Percentiles rank a stretch among this genome's conserved stretches.
Evolutionary conservation across 2,888 invertebrate species (phyloP).

Genomic region (Girardia tigrina): DNA sequence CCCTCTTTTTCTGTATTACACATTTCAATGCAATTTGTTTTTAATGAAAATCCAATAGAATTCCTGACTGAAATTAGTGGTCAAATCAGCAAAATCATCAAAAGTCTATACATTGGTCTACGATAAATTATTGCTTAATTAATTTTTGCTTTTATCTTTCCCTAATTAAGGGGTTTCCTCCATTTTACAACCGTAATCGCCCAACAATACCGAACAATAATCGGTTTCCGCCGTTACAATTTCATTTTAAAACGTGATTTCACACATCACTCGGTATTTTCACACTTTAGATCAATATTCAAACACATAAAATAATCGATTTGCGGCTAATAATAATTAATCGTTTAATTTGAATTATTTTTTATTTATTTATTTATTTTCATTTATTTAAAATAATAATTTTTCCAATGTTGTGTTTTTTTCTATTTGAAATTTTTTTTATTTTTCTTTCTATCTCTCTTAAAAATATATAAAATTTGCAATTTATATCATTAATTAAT

Average conservation of each 20-base stretch:
- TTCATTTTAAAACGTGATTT: neutral
- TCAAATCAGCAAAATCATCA: neutral
- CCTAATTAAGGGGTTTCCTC: neutral
- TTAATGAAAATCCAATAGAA: neutral
- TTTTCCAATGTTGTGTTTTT: too few species aligned
- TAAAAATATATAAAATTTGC: too few species aligned
- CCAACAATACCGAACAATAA: neutral
- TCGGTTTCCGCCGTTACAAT: neutral
- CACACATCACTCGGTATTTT: neutral
- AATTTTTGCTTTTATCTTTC: neutral
- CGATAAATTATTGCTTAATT: neutral
- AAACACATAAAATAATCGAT: neutral
- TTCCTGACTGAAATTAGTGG: neutral
- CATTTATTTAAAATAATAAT: too few species aligned
- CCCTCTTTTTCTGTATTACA: too few species aligned
- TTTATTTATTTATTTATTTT: too few species aligned
- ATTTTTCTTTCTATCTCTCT: too few species aligned
- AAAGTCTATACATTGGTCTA: neutral
- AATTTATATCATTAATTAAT: too few species aligned
- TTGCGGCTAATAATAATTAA: neutral
- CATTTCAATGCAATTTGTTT: too few species aligned
- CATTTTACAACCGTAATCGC: neutral
- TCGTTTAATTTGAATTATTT: neutral
- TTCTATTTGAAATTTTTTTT: too few species aligned
- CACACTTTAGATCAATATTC: neutral